Evolutionary conservation across 2,113 vertebrate genomes (phyloP), one percentile per base, ranked within the genome.

Genomic region (Ptilorrhoa leucosticta): DNA sequence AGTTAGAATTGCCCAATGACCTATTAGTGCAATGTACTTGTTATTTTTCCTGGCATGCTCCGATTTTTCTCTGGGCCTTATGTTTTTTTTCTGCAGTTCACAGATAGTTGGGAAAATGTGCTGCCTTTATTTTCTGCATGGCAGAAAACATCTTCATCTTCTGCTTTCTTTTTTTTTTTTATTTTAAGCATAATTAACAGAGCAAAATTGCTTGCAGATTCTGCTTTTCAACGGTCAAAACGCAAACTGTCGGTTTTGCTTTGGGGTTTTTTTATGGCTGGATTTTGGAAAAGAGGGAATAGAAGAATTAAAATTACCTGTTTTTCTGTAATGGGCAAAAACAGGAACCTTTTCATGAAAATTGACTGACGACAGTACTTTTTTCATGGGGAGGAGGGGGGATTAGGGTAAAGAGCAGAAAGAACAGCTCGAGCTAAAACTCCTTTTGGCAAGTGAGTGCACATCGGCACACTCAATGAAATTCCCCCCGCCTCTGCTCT

Each of bases 371-470:
- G 24, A 47, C 0, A 12, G 51, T 90, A 18, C 81, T 93, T 94
- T 93, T 88, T 88, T 78, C 30, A 39, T 10, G 51, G 66, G 66
- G 47, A 91, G 78, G 77, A 82, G 85, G 60, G 58, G 65, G 86
- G 68, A 92, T 94, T 93, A 81, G 86, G 80, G 51, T 39, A 95
- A 97, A 92, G 96, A 96, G 93, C 80, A 97, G 64, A 92, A 90
- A 87, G 86, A 90, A 45, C 9, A 84, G 72, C 79, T 90, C 20
- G 13, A 45, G 79, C 92, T 89, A 28, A 87, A 93, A 79, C 80
- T 73, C 80, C 75, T 82, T 90, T 94, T 93, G 83, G 90, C 90
- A 86, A 93, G 83, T 45, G 87, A 90, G 57, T 6, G 19, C 53
- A 2, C 63, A 92, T 93, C 90, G 64, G 77, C 72, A 27, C 71